These are phyloP conservation scores for Bubo scandiacus DNA, from an alignment of 2,113 vertebrate species.

Conservation along the genomic window DNA sequence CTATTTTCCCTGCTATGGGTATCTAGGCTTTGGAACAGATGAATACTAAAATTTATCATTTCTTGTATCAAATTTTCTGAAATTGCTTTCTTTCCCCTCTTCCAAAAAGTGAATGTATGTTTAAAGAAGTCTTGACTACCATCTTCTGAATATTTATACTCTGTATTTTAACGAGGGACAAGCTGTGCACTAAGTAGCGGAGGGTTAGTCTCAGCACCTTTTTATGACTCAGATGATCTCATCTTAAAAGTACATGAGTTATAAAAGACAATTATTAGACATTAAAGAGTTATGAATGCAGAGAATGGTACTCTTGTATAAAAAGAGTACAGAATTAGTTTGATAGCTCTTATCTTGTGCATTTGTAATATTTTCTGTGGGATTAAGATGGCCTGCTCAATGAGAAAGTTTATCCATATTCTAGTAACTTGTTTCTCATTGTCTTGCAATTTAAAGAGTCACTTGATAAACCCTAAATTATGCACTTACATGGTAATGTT, in stretches of 20 bases:
- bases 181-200: neutral
- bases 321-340: neutral
- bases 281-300: neutral
- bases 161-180: neutral
- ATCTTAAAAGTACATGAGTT: neutral
- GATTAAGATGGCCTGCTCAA: neutral
- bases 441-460: neutral
- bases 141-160: neutral
- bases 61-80: neutral
- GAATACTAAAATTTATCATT: neutral
- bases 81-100: neutral
- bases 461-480: neutral
- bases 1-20: neutral
- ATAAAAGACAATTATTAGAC: neutral
- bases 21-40: neutral
- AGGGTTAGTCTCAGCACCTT: neutral
- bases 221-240: constrained; percentile 5
- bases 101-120: neutral
- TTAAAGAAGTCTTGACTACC: neutral
- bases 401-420: neutral
- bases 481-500: neutral
- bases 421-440: neutral
- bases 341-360: neutral
- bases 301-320: neutral
- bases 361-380: neutral